These are phyloP conservation scores for Phenganax stokvisi DNA, from an alignment of 92 coral and sea anemone genomes.

Conservation along the genomic window DNA sequence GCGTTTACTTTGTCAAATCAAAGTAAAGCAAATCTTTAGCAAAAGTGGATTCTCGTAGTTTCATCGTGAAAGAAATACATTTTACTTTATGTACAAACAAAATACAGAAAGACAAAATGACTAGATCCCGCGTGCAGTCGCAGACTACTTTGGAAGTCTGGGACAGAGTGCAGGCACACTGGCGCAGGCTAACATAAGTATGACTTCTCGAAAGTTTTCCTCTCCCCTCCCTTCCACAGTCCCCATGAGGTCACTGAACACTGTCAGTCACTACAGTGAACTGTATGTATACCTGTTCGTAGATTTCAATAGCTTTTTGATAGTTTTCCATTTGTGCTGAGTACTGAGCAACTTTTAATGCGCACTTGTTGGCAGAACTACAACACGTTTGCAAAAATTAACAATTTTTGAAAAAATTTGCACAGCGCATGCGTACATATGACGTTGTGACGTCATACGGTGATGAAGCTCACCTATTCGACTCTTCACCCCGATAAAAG, in stretches of 20 bases:
- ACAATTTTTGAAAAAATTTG: neutral
- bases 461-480: slow-evolving; percentile 59
- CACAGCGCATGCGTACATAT: slow-evolving; percentile 3
- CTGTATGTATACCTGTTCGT: slow-evolving; percentile 65
- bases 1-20: no score
- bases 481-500: slow-evolving; percentile 92
- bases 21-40: no score
- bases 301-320: slow-evolving; percentile 78
- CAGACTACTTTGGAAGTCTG: no score
- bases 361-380: slow-evolving; percentile 93
- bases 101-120: no score
- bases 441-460: neutral
- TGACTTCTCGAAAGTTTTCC: no score
- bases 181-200: no score
- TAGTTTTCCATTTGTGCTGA: slow-evolving; percentile 95
- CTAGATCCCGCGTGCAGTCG: no score
- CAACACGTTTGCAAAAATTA: slow-evolving; percentile 7
- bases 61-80: no score
- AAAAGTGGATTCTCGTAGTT: no score
- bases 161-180: no score
- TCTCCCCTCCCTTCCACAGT: no score
- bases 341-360: slow-evolving; percentile 84
- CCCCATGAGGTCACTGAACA: neutral
- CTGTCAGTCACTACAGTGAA: neutral
- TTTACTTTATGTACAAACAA: no score